Base-by-base conservation (phyloP, 2,888 invertebrate species). In the Lithophane socia region DNA sequence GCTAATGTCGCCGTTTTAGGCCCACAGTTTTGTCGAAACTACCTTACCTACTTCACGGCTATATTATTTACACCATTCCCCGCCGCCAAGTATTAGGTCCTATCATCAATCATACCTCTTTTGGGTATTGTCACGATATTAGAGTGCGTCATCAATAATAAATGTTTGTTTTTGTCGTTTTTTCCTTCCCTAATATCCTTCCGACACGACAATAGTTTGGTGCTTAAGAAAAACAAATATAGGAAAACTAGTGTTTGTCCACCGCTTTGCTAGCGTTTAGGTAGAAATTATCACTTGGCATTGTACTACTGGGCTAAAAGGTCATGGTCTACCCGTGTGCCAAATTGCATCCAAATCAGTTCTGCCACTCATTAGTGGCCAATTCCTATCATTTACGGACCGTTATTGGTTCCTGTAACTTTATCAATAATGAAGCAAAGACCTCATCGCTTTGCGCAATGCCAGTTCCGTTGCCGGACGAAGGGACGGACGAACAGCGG, bases 91-190 rank as follows among this genome's bases (percentile, higher is more conserved):
- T 80, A 82, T 87, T 78, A 85, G 85, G 78, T 80, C 73, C 79
- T 74, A 70, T 79, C 87, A 91, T 91, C 91, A 91, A 87, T 88
- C 88, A 85, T 87, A 86, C 85, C 85, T 80, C 86, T 85, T 89
- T 86, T 73, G 81, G 86, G 80, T 77, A 85, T 88, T 85, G 84
- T 85, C 82, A 75, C 74, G 70, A 72, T 73, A 86, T 83, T 86
- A 81, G 87, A 88, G 87, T 87, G 83, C 60, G 68, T 60, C 84
- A 88, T 88, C 87, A 86, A 88, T 88, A 87, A 86, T 80, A 86
- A 64, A 78, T 75, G 56, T 79, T 56, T 65, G 70, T 71, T 64
- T 80, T 58, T 42, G n/a, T 70, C 24, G 65, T 76, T 70, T n/a
- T 65, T 74, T 56, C 5, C 1, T 0, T 68, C 1, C 29, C 29